Conservation (phyloP, 2,797 vertebrate genomes). For the Mycteria americana region DNA sequence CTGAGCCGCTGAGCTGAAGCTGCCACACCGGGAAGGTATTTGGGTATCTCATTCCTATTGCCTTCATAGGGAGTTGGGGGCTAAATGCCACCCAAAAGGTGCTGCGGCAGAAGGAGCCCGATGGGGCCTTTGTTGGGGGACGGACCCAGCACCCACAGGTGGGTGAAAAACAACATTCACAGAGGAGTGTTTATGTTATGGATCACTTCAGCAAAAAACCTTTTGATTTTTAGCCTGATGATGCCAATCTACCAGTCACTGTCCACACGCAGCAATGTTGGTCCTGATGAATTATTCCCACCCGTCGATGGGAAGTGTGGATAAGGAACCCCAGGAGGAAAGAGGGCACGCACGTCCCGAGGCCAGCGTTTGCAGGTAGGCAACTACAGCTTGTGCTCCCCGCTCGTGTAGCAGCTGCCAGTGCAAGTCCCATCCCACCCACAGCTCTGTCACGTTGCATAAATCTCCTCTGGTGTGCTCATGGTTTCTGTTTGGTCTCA, state of each 20-base stretch:
- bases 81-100: not conserved
- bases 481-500: conserved; percentile 12
- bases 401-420: not conserved
- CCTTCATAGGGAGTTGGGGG: not conserved
- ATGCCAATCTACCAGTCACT: not conserved
- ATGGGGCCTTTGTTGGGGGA: rapidly evolving
- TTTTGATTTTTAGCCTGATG: not conserved
- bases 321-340: not conserved
- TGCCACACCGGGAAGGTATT: not conserved
- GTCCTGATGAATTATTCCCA: not conserved
- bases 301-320: rapidly evolving
- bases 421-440: not conserved
- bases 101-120: rapidly evolving
- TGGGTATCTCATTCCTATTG: not conserved
- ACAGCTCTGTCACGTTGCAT: not conserved
- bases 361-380: not conserved
- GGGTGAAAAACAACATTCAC: not conserved
- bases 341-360: not conserved
- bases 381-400: not conserved
- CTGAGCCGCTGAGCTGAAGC: not conserved
- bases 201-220: not conserved
- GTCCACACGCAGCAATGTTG: not conserved
- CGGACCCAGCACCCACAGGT: not conserved
- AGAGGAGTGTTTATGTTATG: not conserved
- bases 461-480: not conserved